Conservation (phyloP, 2,888 invertebrate species). For the Chrysina gloriosa region DNA sequence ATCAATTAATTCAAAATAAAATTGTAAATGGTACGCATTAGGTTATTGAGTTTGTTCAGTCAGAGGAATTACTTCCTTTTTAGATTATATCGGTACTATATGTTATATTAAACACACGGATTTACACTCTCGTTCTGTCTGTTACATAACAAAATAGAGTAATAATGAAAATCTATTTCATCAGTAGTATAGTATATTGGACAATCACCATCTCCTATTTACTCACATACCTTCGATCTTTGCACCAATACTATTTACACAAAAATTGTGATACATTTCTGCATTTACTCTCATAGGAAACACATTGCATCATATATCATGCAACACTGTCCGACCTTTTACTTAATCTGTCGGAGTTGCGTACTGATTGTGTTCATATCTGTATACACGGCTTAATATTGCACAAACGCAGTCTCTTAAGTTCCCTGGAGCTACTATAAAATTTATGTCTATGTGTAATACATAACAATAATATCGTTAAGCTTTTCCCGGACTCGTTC, state of each 20-base stretch:
- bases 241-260: not conserved
- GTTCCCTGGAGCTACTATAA: slow-evolving; percentile 1
- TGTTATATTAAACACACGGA: too few species aligned
- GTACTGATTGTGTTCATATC: not conserved
- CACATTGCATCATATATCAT: not conserved
- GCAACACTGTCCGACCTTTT: slow-evolving; percentile 8
- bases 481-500: not conserved
- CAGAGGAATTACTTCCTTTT: too few species aligned
- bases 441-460: slow-evolving; percentile 9
- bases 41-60: too few species aligned
- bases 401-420: slow-evolving; percentile 12
- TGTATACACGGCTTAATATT: slow-evolving; percentile 10
- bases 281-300: not conserved
- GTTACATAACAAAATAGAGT: too few species aligned
- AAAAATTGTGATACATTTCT: not conserved
- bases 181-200: too few species aligned
- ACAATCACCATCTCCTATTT: too few species aligned
- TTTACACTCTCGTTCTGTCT: too few species aligned
- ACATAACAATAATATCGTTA: slow-evolving; percentile 4
- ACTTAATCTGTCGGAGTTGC: slow-evolving; percentile 18
- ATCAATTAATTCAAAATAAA: too few species aligned
- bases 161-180: too few species aligned
- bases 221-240: too few species aligned
- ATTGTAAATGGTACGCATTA: too few species aligned
- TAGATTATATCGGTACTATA: too few species aligned